Evolutionary conservation across 2,797 vertebrate species (phyloP), one percentile per base, ranked within the genome.

Genomic region (Sebastes cheni): DNA sequence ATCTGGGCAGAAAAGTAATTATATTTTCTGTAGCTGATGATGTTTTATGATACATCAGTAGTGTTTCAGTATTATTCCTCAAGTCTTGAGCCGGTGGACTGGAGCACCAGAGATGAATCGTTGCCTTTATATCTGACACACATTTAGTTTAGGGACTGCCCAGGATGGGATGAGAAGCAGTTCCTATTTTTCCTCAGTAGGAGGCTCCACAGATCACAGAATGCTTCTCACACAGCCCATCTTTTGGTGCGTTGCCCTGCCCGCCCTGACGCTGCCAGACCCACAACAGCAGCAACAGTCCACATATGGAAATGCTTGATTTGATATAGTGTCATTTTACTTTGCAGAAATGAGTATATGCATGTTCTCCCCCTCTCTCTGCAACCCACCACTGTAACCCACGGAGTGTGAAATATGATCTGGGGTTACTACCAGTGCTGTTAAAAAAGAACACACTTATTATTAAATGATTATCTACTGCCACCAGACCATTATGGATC

Each of bases 241-340:
- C 80, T 86, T 72, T 88, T 75, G 81, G 86, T 65, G 80, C 68
- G 93, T 92, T 90, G 64, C 84, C 75, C 82, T 82, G 76, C 79
- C 79, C 73, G 76, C 79, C 79, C 73, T 79, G 77, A 20, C 6
- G n/a, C 74, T 78, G 79, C 84, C 88, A 73, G 77, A 84, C 71
- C 86, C 80, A 72, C 90, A 84, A 71, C 88, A 84, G 90, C 89
- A 95, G 95, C 97, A 95, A 94, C 96, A 93, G 96, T 94, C 94
- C 96, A 97, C 97, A 99, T 98, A 97, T 99, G 98, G 98, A 99
- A 99, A 97, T 98, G 98, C 97, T 99, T 99, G 97, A 97, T 98
- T 98, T 99, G 98, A 99, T 98, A 97, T 98, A 98, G 97, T 98
- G 97, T 98, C 97, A 96, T 98, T 98, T 99, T 99, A 98, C 97